These are phyloP conservation scores for Boloria euphrosyne DNA, from an alignment of 2,888 invertebrate species.

Conservation along the genomic window DNA sequence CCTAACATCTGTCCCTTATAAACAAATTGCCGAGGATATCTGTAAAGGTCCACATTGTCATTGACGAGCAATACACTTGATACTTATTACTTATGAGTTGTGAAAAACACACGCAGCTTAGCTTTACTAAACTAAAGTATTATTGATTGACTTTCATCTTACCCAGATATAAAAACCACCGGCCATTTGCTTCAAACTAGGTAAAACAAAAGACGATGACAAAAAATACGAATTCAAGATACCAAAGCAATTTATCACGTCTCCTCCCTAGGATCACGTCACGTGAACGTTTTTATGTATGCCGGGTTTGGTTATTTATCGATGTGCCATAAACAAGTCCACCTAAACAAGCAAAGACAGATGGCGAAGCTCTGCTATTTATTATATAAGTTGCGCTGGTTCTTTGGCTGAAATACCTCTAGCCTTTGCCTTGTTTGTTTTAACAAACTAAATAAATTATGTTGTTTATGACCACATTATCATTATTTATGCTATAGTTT, in stretches of 20 bases:
- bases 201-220: conserved; percentile 1
- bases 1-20: too few species aligned
- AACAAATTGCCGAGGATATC: too few species aligned
- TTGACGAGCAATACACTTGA: too few species aligned
- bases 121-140: too few species aligned
- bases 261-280: conserved; percentile 23
- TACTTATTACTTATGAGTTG: too few species aligned
- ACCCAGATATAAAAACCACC: too few species aligned
- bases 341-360: conserved; percentile 15
- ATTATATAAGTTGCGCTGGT: conserved; percentile 7
- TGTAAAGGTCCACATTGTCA: too few species aligned
- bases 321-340: conserved; percentile 33
- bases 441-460: background rate
- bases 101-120: too few species aligned
- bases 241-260: conserved; percentile 20
- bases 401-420: background rate
- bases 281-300: conserved; percentile 25
- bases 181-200: background rate
- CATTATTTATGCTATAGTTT: too few species aligned
- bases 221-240: conserved; percentile 18
- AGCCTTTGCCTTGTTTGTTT: background rate
- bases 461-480: too few species aligned
- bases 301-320: conserved; percentile 29
- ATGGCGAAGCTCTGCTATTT: conserved; percentile 18
- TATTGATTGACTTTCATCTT: too few species aligned